Conservation (phyloP, 2,888 invertebrate genomes). For the Chesias legatella region DNA sequence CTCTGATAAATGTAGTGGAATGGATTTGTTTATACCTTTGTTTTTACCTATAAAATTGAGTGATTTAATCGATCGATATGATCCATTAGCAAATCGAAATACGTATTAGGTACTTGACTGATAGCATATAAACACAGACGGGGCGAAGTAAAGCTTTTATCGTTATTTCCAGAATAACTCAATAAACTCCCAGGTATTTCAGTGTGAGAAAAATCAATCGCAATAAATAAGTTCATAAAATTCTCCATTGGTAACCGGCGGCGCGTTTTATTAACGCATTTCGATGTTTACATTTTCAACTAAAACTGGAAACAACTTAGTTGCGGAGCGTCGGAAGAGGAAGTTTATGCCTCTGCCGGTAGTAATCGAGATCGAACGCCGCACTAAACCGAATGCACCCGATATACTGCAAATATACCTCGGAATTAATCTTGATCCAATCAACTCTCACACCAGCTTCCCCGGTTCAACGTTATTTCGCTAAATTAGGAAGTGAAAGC, state of each 20-base stretch:
- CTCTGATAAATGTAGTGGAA: slow-evolving; percentile 6
- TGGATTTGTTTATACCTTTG: slow-evolving; percentile 8
- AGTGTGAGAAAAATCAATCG: slow-evolving; percentile 28
- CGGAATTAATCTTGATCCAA: slow-evolving; percentile 29
- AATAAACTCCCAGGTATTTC: slow-evolving; percentile 15
- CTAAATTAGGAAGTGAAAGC: slow-evolving; percentile 28
- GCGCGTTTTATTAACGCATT: slow-evolving; percentile 35
- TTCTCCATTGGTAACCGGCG: slow-evolving; percentile 26
- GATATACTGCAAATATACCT: slow-evolving; percentile 31
- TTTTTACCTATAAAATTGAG: no score
- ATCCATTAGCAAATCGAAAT: no score
- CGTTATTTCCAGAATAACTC: slow-evolving; percentile 7
- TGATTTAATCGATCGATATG: background rate
- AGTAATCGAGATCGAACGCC: slow-evolving; percentile 42
- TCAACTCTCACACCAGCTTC: slow-evolving; percentile 29
- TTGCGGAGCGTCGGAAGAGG: slow-evolving; percentile 36
- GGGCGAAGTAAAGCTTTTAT: background rate
- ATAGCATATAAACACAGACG: no score
- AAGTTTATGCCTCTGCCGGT: slow-evolving; percentile 43
- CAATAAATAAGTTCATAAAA: slow-evolving; percentile 32
- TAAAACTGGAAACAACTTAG: slow-evolving; percentile 44
- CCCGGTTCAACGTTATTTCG: slow-evolving; percentile 31
- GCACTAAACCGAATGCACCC: slow-evolving; percentile 39
- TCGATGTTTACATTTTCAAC: slow-evolving; percentile 38
- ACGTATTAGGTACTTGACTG: no score